Base-by-base conservation (phyloP, 2,888 invertebrate genomes). In the Saturnia japonica region DNA sequence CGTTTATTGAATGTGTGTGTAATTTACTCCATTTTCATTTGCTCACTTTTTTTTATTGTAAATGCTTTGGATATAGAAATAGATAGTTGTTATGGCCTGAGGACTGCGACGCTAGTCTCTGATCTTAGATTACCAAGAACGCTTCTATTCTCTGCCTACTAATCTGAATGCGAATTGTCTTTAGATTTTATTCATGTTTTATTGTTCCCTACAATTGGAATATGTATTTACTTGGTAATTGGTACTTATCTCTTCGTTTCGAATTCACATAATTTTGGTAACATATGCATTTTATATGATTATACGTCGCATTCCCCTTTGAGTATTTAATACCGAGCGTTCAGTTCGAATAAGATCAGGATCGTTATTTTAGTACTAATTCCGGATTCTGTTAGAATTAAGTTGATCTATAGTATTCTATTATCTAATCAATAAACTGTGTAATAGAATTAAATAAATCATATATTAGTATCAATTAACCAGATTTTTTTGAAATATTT, bases 261-360 rank as follows among this genome's bases (percentile, higher is more conserved):
- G 34, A 64, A 40, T 40, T 64, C 19, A 28, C 47, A 70, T 67
- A 71, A 76, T 76, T 74, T 74, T 73, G 74, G 71, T 34, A 76
- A 73, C 78, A 75, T 75, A 81, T 83, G 81, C 75, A 77, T 79
- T 82, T 85, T 80, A 81, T 79, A 74, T 77, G 76, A 76, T 76
- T 75, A 78, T 76, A 73, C 76, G 68, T 72, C 72, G 71, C 76
- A 14, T 66, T 76, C 75, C 74, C 78, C 75, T 54, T 8, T 54
- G n/a, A 54, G 74, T 76, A 72, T 73, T 75, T 78, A 74, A 76
- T 72, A 76, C 71, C 72, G 75, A 73, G 77, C 76, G 75, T 54
- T 47, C 75, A 75, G 72, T 45, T 62, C 34, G n/a, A n/a, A 22
- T 40, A 40, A 64, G 40, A 40, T 64, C 11, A 40, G 9, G 34